These are phyloP conservation scores for Ganaspis brasiliensis DNA, from an alignment of 2,888 invertebrate genomes.

Conservation along the genomic window DNA sequence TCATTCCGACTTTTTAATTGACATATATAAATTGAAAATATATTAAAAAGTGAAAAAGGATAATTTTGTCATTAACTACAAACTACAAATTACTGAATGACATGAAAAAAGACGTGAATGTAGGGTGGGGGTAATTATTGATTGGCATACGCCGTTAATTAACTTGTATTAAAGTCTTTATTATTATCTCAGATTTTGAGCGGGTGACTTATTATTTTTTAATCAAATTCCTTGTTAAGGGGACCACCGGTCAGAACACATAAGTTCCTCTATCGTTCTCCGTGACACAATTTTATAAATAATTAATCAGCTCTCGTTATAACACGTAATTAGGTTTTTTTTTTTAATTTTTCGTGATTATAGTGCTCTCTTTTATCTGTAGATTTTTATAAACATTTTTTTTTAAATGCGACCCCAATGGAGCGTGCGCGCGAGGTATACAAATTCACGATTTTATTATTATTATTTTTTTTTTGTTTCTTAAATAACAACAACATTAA, in stretches of 20 bases:
- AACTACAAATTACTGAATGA: constrained; percentile 50
- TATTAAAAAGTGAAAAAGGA: no score
- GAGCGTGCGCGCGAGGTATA: constrained; percentile 69
- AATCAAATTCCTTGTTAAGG: constrained; percentile 64
- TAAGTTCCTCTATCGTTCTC: constrained; percentile 53
- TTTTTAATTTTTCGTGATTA: constrained; percentile 53
- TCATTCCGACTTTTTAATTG: no score
- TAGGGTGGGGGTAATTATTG: constrained; percentile 53
- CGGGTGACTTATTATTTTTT: constrained; percentile 69
- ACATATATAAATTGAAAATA: no score
- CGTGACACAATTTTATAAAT: constrained; percentile 42
- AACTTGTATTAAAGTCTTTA: constrained; percentile 78
- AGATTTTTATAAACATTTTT: constrained; percentile 65
- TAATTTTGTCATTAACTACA: no score
- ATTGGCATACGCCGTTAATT: constrained; percentile 67
- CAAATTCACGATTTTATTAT: constrained; percentile 64
- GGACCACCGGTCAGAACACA: constrained; percentile 61
- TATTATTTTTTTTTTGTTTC: constrained; percentile 56
- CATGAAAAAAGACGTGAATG: constrained; percentile 54
- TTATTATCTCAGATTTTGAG: constrained; percentile 79
- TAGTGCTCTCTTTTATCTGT: constrained; percentile 57
- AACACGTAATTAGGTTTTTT: constrained; percentile 47
- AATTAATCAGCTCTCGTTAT: constrained; percentile 44
- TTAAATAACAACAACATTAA: constrained; percentile 64
- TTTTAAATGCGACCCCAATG: constrained; percentile 68